Evolutionary conservation across 2,888 invertebrate species (phyloP).

Genomic region (Hemithea aestivaria): DNA sequence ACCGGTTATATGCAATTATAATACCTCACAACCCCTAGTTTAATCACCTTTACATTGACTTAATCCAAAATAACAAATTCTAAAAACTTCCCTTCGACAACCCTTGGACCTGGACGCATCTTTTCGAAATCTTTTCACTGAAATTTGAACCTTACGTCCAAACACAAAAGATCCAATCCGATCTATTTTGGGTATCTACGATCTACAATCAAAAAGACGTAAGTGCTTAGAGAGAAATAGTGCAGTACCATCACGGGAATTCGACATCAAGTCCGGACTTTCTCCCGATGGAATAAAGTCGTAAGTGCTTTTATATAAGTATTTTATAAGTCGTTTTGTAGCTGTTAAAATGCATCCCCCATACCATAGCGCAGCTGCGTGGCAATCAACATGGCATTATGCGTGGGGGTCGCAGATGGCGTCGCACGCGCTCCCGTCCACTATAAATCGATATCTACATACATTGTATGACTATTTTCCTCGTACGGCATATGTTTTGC

Average conservation of each 20-base stretch:
- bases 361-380: constrained; percentile 61
- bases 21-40: constrained; percentile 18
- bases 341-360: constrained; percentile 26
- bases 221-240: constrained; percentile 7
- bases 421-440: constrained; percentile 47
- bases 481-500: constrained; percentile 23
- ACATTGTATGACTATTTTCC: constrained; percentile 21
- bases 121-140: background rate
- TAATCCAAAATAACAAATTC: constrained; percentile 18
- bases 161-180: too few species aligned
- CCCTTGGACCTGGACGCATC: constrained; percentile 1
- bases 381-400: constrained; percentile 60
- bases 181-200: constrained; percentile 3
- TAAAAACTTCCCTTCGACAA: constrained; percentile 17
- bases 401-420: constrained; percentile 76
- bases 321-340: constrained; percentile 18
- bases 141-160: too few species aligned
- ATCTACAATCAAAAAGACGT: constrained; percentile 1
- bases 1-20: constrained; percentile 21
- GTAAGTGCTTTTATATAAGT: background rate
- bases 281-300: background rate
- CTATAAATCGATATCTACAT: constrained; percentile 55
- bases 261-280: background rate
- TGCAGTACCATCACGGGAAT: constrained; percentile 1
- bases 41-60: constrained; percentile 25